A percentile compares a stretch with the other conserved stretches of the same genome.
Evolutionary conservation across 2,888 invertebrate species (phyloP).

Genomic region (Lathronympha strigana): DNA sequence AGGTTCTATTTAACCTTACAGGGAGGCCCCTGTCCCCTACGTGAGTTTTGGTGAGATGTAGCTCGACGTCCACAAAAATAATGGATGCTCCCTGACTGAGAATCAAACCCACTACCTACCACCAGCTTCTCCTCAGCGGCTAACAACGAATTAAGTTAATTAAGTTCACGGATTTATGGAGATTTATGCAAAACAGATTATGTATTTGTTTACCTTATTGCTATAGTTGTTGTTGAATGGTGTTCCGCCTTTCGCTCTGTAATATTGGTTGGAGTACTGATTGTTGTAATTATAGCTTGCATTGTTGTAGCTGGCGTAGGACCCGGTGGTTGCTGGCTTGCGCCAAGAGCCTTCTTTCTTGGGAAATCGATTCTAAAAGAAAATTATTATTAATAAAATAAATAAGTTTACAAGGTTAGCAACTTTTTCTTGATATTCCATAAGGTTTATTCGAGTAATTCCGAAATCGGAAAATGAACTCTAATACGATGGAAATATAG

Average conservation of each 20-base stretch:
- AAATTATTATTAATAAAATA: conserved; percentile 20
- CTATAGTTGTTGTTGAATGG: conserved; percentile 61
- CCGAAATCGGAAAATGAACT: no score
- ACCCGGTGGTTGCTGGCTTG: conserved; percentile 57
- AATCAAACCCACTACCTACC: no score
- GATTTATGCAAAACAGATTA: conserved; percentile 2
- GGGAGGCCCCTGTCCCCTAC: no score
- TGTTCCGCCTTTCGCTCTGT: conserved; percentile 64
- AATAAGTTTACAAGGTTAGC: not conserved
- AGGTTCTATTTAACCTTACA: no score
- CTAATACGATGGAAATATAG: no score
- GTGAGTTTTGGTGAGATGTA: no score
- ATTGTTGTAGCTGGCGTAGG: conserved; percentile 59
- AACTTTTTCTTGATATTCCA: not conserved
- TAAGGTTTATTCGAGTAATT: no score
- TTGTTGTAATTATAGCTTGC: conserved; percentile 69
- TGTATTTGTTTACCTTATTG: conserved; percentile 62
- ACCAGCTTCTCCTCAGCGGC: no score
- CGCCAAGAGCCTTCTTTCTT: conserved; percentile 77
- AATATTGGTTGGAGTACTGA: conserved; percentile 73
- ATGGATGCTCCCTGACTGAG: no score
- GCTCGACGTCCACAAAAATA: no score
- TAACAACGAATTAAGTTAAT: not conserved
- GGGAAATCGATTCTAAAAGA: conserved; percentile 73
- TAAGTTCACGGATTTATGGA: not conserved